phyloP scores from a whole-genome alignment of 1,140 invertebrate genomes.

The Pogonomyrmex californicus region DNA sequence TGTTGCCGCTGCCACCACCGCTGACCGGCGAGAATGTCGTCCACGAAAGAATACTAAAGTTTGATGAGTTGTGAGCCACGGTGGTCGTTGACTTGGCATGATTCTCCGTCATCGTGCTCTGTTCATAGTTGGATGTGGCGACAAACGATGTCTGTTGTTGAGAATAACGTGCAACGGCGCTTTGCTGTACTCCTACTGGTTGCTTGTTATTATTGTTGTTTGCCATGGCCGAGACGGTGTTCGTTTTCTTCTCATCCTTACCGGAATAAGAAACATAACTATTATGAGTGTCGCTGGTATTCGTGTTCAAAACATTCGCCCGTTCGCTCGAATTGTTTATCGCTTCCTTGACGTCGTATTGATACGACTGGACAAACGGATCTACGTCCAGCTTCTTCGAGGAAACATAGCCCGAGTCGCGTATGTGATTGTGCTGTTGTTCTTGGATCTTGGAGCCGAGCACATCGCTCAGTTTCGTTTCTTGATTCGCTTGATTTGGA shows the following conservation, averaged over 20 bases:
- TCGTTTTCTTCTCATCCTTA: constrained; percentile 75
- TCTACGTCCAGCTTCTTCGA: constrained; percentile 79
- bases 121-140: constrained; percentile 81
- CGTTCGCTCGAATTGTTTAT: constrained; percentile 49
- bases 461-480: constrained; percentile 55
- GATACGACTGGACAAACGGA: constrained; percentile 76
- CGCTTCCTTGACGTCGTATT: constrained; percentile 70
- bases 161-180: constrained; percentile 70
- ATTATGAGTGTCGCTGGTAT: constrained; percentile 65
- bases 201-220: constrained; percentile 54
- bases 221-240: constrained; percentile 53
- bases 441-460: constrained; percentile 70
- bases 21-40: constrained; percentile 83
- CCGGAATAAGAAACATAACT: constrained; percentile 69
- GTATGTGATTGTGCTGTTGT: constrained; percentile 67
- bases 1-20: constrained; percentile 71
- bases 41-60: constrained; percentile 86
- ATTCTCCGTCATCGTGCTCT: constrained; percentile 79
- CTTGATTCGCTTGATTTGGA: constrained; percentile 48
- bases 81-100: constrained; percentile 82
- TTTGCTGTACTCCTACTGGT: constrained; percentile 50
- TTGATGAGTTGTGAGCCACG: constrained; percentile 84
- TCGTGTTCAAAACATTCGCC: constrained; percentile 57
- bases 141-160: constrained; percentile 77
- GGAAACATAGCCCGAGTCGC: constrained; percentile 71